Percentiles rank a stretch among this genome's conserved stretches.
Evolutionary conservation across 2,113 vertebrate species (phyloP).

Genomic region (Zingel zingel): DNA sequence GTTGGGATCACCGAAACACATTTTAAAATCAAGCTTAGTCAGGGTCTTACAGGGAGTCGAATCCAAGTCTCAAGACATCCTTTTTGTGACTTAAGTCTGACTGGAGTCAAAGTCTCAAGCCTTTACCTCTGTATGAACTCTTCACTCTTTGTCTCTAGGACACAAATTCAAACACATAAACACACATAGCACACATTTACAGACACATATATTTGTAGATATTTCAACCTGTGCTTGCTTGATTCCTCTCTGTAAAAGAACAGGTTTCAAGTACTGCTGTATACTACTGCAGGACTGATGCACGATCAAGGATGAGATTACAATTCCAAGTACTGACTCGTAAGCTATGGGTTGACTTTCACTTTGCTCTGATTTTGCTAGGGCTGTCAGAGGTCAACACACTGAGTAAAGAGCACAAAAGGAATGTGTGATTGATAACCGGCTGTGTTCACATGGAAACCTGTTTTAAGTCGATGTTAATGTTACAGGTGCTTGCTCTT

Average conservation of each 20-base stretch:
- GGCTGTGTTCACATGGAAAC: constrained; percentile 5
- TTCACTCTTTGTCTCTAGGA: neutral
- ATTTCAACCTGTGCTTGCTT: too few species aligned
- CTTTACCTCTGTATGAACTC: neutral
- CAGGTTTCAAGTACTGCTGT: neutral
- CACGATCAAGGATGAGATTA: neutral
- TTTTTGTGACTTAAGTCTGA: neutral
- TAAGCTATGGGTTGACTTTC: neutral
- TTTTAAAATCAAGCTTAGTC: too few species aligned
- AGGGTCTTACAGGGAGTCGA: too few species aligned
- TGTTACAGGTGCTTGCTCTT: constrained; percentile 1
- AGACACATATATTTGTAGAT: too few species aligned
- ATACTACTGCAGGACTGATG: neutral
- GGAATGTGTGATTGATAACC: neutral
- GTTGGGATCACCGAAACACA: too few species aligned
- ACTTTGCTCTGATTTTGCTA: neutral
- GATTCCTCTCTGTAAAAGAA: too few species aligned
- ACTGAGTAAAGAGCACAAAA: neutral
- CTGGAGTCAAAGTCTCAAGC: neutral
- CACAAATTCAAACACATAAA: neutral
- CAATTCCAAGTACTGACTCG: neutral
- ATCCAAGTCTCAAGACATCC: too few species aligned
- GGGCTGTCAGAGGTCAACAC: neutral
- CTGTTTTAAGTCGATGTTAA: neutral
- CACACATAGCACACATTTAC: too few species aligned